A percentile compares a stretch with the other conserved stretches of the same genome.
Conservation (phyloP, 1,140 invertebrate genomes). For the Zaprionus camerounensis region DNA sequence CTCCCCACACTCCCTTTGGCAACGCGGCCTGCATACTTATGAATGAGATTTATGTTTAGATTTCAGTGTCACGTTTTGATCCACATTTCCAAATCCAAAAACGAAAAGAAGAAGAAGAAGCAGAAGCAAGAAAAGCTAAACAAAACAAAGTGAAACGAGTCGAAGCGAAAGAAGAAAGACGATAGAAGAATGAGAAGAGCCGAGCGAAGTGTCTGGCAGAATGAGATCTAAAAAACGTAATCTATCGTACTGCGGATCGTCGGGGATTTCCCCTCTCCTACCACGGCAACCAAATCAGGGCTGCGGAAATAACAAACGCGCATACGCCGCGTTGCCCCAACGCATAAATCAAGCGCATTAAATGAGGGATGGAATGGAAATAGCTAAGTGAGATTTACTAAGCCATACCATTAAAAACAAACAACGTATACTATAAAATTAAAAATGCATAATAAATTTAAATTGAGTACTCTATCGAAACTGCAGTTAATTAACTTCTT, state of each 20-base stretch:
- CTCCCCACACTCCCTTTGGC: neutral
- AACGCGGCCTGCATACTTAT: slow-evolving; percentile 65
- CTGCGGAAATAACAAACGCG: neutral
- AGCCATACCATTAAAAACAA: neutral
- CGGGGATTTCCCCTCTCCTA: neutral
- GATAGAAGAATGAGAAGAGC: neutral
- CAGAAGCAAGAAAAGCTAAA: slow-evolving; percentile 2
- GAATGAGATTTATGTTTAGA: slow-evolving; percentile 78
- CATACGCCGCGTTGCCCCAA: neutral
- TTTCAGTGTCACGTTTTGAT: slow-evolving; percentile 81
- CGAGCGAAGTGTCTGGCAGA: no score
- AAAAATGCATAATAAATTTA: neutral
- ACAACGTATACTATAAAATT: neutral
- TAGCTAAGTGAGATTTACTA: neutral
- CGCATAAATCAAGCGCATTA: slow-evolving; percentile 3
- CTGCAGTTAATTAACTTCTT: neutral
- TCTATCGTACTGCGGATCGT: slow-evolving; percentile 6
- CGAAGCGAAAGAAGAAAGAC: slow-evolving; percentile 4
- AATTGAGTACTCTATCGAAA: neutral
- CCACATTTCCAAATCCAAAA: slow-evolving; percentile 61
- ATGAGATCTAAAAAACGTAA: slow-evolving; percentile 7
- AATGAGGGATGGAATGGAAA: neutral
- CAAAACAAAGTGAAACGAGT: slow-evolving; percentile 15
- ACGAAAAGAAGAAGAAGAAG: slow-evolving; percentile 4
- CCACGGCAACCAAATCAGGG: neutral